Percentiles rank a stretch among this genome's conserved stretches.
These are phyloP conservation scores for Lymantria monacha DNA, from an alignment of 2,888 invertebrate species.

Conservation along the genomic window DNA sequence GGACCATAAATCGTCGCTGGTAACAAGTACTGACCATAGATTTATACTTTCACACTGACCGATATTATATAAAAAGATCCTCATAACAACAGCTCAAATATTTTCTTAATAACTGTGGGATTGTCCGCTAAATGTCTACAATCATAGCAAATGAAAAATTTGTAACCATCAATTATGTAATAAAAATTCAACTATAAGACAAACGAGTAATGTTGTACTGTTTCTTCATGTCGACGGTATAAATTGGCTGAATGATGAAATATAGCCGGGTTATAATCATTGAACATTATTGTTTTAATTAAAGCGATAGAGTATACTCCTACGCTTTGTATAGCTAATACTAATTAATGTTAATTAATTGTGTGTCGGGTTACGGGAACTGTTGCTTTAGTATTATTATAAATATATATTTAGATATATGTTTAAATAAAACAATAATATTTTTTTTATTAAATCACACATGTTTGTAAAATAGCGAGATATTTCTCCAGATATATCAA, in stretches of 20 bases:
- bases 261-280: constrained; percentile 25
- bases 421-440: too few relatives aligned
- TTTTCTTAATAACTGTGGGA: background rate
- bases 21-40: too few relatives aligned
- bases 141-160: background rate
- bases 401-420: background rate
- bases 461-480: too few relatives aligned
- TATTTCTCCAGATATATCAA: background rate
- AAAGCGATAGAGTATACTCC: constrained; percentile 23
- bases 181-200: background rate
- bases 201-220: background rate
- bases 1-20: too few relatives aligned
- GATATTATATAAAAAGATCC: too few relatives aligned
- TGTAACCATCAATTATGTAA: background rate
- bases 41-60: too few relatives aligned
- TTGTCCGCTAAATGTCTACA: background rate
- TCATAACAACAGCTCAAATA: background rate
- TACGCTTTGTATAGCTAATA: constrained; percentile 19
- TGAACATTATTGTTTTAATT: constrained; percentile 35
- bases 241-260: constrained; percentile 38
- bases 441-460: too few relatives aligned
- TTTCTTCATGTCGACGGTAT: constrained; percentile 6
- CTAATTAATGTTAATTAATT: constrained; percentile 26
- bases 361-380: constrained; percentile 8
- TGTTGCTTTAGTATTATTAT: background rate